A percentile compares a stretch with the other conserved stretches of the same genome.
phyloP scores from a whole-genome alignment of 2,113 vertebrate genomes.

The Malurus cyaneus region DNA sequence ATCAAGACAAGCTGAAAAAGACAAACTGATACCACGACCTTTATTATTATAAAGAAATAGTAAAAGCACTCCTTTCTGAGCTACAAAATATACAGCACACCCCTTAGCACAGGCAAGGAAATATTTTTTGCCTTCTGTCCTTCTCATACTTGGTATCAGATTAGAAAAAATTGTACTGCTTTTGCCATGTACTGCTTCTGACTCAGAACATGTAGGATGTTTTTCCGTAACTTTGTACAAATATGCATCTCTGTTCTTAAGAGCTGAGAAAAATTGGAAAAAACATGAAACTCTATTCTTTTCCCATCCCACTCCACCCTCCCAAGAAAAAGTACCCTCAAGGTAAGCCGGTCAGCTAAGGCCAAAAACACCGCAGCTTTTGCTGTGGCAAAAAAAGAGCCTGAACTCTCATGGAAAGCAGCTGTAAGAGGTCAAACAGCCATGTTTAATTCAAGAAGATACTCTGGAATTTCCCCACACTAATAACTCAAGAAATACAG shows the following conservation, averaged over 20 bases:
- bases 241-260: not conserved
- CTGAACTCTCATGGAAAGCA: not conserved
- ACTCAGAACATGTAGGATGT: accelerated
- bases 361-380: not conserved
- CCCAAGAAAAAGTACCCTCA: not conserved
- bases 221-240: not conserved
- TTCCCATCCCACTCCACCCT: not conserved
- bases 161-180: not conserved
- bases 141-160: not conserved
- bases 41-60: not conserved
- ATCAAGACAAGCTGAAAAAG: not conserved
- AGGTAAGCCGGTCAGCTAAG: not conserved
- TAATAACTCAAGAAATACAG: not conserved
- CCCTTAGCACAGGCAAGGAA: not conserved
- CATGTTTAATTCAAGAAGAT: not conserved
- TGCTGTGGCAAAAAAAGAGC: not conserved
- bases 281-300: not conserved
- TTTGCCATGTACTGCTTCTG: not conserved
- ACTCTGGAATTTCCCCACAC: not conserved
- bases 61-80: not conserved
- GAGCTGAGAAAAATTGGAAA: not conserved
- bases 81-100: not conserved
- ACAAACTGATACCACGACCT: not conserved
- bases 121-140: not conserved
- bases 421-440: not conserved